A percentile compares a stretch with the other conserved stretches of the same genome.
Evolutionary conservation across 2,113 vertebrate species (phyloP).

Genomic region (Gymnocephalus cernua): DNA sequence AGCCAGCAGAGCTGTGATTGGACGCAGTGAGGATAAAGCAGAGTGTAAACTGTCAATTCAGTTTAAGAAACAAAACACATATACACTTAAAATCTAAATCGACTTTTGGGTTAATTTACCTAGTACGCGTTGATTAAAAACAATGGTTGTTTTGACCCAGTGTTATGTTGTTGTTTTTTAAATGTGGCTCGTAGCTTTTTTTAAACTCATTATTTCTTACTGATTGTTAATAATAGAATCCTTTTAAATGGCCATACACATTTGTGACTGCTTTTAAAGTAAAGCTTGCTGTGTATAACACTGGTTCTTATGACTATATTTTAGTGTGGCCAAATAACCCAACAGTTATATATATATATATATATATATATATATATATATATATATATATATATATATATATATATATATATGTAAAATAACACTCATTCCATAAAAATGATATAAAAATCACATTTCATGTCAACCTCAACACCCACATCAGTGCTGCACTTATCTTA

Average conservation of each 20-base stretch:
- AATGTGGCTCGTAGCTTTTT: not conserved
- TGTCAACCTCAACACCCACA: slow-evolving; percentile 18
- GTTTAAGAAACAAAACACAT: slow-evolving; percentile 6
- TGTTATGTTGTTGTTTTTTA: not conserved
- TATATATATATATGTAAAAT: too few species aligned
- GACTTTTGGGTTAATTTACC: not conserved
- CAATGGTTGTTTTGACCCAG: not conserved
- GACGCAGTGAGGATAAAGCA: slow-evolving; percentile 21
- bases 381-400: too few species aligned
- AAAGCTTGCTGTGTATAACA: not conserved
- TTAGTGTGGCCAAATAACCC: not conserved
- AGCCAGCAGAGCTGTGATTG: slow-evolving; percentile 55
- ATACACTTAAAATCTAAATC: not conserved
- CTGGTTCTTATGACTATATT: not conserved
- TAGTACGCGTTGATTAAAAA: not conserved
- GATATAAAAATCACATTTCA: slow-evolving; percentile 5
- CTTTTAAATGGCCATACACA: not conserved
- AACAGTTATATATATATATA: not conserved
- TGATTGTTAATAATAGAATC: not conserved
- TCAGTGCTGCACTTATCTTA: slow-evolving; percentile 21
- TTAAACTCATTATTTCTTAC: not conserved
- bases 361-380: too few species aligned
- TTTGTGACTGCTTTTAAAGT: not conserved
- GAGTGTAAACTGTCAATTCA: slow-evolving; percentile 61
- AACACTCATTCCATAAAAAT: not conserved